These are phyloP conservation scores for Bathynomus jamesi DNA, from an alignment of 1,140 invertebrate genomes.

Conservation along the genomic window DNA sequence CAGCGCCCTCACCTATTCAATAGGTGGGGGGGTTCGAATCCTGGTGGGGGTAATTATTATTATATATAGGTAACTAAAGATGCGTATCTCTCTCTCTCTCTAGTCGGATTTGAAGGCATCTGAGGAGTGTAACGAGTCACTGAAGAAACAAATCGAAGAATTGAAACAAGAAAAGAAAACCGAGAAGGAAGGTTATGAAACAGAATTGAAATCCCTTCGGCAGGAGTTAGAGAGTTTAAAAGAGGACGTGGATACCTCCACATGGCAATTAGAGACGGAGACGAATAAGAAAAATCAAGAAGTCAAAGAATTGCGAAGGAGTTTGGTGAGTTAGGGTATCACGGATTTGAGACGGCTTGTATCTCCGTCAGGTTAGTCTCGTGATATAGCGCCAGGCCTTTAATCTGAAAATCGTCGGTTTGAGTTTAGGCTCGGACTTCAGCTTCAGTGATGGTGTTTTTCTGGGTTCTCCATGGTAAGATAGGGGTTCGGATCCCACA, in stretches of 20 bases:
- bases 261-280: slow-evolving; percentile 14
- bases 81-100: slow-evolving; percentile 39
- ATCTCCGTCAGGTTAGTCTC: too few relatives aligned
- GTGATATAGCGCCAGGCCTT: too few relatives aligned
- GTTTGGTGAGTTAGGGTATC: background rate
- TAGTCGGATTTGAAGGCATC: slow-evolving; percentile 58
- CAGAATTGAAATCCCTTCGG: background rate
- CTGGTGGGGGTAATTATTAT: too few relatives aligned
- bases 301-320: background rate
- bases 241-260: slow-evolving; percentile 20
- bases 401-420: too few relatives aligned
- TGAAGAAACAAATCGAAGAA: slow-evolving; percentile 40
- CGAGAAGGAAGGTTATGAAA: background rate
- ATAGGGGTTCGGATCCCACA: too few relatives aligned
- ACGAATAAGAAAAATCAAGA: background rate
- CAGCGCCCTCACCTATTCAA: too few relatives aligned
- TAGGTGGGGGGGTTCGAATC: too few relatives aligned
- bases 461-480: too few relatives aligned
- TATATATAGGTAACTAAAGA: too few relatives aligned
- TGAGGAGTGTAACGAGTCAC: slow-evolving; percentile 57
- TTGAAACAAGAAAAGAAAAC: slow-evolving; percentile 9
- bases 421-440: too few relatives aligned
- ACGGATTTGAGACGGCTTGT: too few relatives aligned
- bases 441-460: too few relatives aligned
- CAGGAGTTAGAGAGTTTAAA: slow-evolving; percentile 8